Conservation (phyloP, 2,113 vertebrate species). For the Corvus cornix region DNA sequence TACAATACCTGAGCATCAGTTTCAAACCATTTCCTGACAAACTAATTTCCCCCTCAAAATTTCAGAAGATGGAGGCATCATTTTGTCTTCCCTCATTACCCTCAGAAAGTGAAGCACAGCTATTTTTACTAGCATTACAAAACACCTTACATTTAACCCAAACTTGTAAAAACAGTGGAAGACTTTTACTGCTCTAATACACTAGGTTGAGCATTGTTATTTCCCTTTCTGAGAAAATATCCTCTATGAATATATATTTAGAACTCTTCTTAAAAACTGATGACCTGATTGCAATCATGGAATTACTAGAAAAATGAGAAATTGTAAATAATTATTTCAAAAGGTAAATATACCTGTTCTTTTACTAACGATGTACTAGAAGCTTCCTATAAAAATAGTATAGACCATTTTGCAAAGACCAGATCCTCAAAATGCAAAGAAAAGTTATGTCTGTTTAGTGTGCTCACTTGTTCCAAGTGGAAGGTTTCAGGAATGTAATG, state of each 20-base stretch:
- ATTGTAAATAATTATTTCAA: not conserved
- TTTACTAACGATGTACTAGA: not conserved
- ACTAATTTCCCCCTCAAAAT: not conserved
- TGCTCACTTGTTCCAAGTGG: not conserved
- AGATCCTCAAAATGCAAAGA: not conserved
- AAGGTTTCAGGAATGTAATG: not conserved
- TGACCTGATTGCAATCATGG: not conserved
- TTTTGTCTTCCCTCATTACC: not conserved
- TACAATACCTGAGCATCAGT: not conserved
- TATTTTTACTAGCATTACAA: constrained; percentile 28
- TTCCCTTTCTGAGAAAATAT: not conserved
- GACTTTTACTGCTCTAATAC: not conserved
- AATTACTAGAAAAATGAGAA: not conserved
- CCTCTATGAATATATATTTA: not conserved
- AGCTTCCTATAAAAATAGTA: not conserved
- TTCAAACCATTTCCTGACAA: not conserved
- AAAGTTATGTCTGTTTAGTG: not conserved
- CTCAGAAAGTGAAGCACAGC: not conserved
- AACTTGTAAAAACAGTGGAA: constrained; percentile 16
- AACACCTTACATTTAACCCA: constrained; percentile 26
- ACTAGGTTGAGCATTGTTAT: not conserved
- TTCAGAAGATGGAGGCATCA: not conserved
- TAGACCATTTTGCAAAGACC: not conserved
- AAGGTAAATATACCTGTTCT: not conserved
- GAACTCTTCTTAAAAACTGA: not conserved